Conservation (phyloP, 2,888 invertebrate species). For the Patella pellucida region DNA sequence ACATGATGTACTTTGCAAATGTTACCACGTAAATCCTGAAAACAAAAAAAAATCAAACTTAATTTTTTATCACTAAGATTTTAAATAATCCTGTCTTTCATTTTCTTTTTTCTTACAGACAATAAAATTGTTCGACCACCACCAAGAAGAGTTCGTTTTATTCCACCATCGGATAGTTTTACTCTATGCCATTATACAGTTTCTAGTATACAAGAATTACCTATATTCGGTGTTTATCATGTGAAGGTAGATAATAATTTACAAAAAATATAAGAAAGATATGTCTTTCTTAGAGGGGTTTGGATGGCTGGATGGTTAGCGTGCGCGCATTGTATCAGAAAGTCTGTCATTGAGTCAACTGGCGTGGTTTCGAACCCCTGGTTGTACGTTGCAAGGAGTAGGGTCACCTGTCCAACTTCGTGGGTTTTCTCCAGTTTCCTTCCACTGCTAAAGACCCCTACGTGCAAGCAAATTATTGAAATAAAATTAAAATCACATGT, state of each 20-base stretch:
- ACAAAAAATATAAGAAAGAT: not conserved
- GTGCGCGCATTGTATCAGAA: too few relatives aligned
- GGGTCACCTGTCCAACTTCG: too few relatives aligned
- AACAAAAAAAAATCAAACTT: too few relatives aligned
- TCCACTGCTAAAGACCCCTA: not conserved
- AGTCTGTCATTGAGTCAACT: too few relatives aligned
- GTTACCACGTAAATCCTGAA: not conserved
- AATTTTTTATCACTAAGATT: too few relatives aligned
- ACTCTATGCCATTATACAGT: conserved; percentile 62
- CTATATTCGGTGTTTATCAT: conserved; percentile 60
- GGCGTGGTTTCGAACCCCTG: too few relatives aligned
- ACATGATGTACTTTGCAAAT: not conserved
- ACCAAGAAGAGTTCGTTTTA: conserved; percentile 57
- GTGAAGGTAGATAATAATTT: conserved; percentile 54
- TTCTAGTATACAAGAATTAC: conserved; percentile 47
- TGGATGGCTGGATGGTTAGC: not conserved
- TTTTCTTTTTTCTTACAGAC: not conserved
- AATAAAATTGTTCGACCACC: conserved; percentile 29
- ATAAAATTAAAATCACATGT: too few relatives aligned
- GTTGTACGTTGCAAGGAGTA: not conserved
- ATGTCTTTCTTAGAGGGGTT: not conserved
- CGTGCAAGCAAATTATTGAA: too few relatives aligned
- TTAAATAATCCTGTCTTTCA: too few relatives aligned
- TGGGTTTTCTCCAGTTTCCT: too few relatives aligned
- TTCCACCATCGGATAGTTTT: conserved; percentile 60